These are phyloP conservation scores for Gallinago jamesoni DNA, from an alignment of 2,113 vertebrate genomes.

Conservation along the genomic window DNA sequence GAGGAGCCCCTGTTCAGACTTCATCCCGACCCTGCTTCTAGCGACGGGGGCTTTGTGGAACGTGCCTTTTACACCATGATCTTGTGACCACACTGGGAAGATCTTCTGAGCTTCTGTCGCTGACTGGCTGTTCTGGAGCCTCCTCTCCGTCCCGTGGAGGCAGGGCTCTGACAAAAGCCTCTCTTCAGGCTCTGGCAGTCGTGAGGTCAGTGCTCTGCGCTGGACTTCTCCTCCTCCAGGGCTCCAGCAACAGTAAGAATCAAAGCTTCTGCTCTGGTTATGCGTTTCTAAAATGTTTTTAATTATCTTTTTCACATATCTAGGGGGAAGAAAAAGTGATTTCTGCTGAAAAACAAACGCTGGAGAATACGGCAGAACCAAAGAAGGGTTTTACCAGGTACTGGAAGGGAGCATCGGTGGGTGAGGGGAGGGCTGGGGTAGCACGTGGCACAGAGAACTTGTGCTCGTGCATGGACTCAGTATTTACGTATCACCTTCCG, in stretches of 20 bases:
- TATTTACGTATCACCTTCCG: accelerated
- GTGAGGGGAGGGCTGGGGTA: background rate
- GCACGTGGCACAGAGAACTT: too few species aligned
- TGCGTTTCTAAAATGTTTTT: background rate
- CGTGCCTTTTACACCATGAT: background rate
- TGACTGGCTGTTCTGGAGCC: background rate
- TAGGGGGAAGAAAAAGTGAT: background rate
- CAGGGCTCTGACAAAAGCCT: background rate
- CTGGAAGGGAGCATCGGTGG: background rate
- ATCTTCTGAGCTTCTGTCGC: background rate
- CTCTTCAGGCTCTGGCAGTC: background rate
- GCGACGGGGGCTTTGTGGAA: background rate
- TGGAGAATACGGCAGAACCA: background rate
- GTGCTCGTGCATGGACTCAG: accelerated
- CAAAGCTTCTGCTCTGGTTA: background rate
- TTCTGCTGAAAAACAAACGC: background rate
- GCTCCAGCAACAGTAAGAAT: background rate
- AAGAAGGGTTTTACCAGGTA: background rate
- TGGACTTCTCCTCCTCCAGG: background rate
- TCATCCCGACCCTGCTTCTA: background rate
- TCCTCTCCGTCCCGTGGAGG: background rate
- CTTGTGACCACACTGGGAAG: background rate
- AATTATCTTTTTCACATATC: background rate
- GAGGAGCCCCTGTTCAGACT: background rate
- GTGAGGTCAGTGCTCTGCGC: background rate